Base-by-base conservation (phyloP, 2,888 invertebrate genomes). In the Argyra leucocephala region DNA sequence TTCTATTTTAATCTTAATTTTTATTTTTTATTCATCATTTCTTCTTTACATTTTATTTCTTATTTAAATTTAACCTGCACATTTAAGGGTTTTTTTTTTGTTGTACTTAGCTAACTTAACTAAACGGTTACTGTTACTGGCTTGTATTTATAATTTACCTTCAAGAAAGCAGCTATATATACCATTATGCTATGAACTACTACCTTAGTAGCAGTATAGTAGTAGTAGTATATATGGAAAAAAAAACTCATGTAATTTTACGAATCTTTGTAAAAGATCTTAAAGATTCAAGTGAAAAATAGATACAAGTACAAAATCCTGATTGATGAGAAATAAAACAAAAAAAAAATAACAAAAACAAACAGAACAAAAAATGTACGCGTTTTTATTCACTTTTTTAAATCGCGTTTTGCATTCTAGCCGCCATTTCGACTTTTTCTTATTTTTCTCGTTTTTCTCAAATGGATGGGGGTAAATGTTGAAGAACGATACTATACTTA, bases 281-380 rank as follows among this genome's bases (percentile, higher is more conserved):
- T 48, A 48, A 48, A 48, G 48, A 48, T 48, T 48, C 48, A 48
- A 48, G 48, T 48, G 48, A 48, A 48, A 48, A 48, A 48, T 48
- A 48, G 48, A 48, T 48, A 48, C 48, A 48, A 48, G 48, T 18
- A 48, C 48, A 18, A 48, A 48, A 48, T 48, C 48, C 48, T 48
- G 48, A 48, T 48, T 48, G 48, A 48, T 48, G 48, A 48, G 48
- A 48, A 48, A 48, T 48, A 12, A 48, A 31, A 31, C 10, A 31
- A 48, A 48, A 48, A 48, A n/a, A n/a, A 48, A 48, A 48, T 3
- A 48, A 6, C 7, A 48, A 48, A 48, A 48, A 48, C 7, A 48
- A 48, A 31, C 7, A 31, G 31, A 31, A 31, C 7, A 31, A 31
- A 31, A 31, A 31, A 31, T 31, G 7, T 31, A 48, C 48, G 48